These are phyloP conservation scores for Orchestia grillus DNA, from an alignment of 1,140 invertebrate genomes.

Conservation along the genomic window DNA sequence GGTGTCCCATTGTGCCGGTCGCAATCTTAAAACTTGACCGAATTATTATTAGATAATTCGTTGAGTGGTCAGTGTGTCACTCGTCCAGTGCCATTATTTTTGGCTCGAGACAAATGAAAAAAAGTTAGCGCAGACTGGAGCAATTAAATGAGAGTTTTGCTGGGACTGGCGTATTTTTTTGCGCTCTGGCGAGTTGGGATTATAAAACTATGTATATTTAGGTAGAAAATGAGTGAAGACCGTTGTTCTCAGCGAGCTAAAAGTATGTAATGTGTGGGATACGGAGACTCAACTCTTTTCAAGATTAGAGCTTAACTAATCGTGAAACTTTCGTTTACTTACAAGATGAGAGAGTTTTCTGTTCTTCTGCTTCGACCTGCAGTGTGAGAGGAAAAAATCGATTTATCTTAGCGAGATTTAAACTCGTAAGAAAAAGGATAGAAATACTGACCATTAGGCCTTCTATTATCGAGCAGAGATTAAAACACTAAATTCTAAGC, in stretches of 20 bases:
- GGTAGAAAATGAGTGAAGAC: not conserved
- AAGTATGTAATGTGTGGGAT: not conserved
- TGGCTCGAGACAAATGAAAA: not conserved
- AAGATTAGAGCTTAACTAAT: not conserved
- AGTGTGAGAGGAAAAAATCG: no score
- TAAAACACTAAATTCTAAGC: no score
- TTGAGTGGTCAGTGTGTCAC: not conserved
- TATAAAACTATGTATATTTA: not conserved
- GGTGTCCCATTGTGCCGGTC: not conserved
- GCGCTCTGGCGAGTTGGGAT: not conserved
- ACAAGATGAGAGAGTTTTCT: no score
- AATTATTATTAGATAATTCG: not conserved
- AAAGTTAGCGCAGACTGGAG: not conserved
- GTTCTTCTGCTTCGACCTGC: no score
- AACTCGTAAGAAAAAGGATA: no score
- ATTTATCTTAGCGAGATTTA: no score
- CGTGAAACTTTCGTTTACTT: not conserved
- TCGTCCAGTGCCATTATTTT: not conserved
- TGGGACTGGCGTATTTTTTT: not conserved
- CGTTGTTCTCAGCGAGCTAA: not conserved
- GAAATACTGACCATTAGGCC: no score
- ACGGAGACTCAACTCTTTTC: no score
- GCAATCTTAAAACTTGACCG: not conserved
- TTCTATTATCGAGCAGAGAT: no score
- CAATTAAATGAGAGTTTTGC: not conserved